phyloP scores from a whole-genome alignment of 2,888 invertebrate genomes.

The Acleris laterana region DNA sequence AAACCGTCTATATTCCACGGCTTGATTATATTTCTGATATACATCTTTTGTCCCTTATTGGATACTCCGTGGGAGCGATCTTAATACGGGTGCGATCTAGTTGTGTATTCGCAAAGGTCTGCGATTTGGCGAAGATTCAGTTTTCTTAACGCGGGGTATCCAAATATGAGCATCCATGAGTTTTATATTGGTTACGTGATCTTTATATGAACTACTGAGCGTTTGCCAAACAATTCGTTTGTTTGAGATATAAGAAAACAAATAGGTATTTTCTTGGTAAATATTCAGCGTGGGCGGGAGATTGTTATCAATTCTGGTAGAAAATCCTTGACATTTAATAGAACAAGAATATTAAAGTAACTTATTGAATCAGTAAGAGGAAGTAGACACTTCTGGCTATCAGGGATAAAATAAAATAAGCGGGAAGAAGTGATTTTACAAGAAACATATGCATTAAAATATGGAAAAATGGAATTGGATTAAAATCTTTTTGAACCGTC shows the following conservation, averaged over 20 bases:
- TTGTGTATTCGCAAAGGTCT: conserved; percentile 26
- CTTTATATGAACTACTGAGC: conserved; percentile 12
- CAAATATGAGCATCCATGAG: conserved; percentile 23
- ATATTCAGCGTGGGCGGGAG: neutral
- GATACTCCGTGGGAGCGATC: conserved; percentile 11
- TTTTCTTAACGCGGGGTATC: conserved; percentile 23
- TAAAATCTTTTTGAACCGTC: too few relatives aligned
- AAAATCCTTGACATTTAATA: neutral
- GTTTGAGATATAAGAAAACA: neutral
- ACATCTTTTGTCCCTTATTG: conserved; percentile 11
- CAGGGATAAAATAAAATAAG: too few relatives aligned
- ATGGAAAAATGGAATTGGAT: too few relatives aligned
- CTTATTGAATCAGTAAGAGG: too few relatives aligned
- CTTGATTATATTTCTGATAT: too few relatives aligned
- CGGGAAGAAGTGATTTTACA: too few relatives aligned
- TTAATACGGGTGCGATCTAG: conserved; percentile 24
- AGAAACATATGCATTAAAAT: too few relatives aligned
- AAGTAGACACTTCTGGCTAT: neutral
- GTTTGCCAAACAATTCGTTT: conserved; percentile 4
- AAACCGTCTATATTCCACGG: too few relatives aligned
- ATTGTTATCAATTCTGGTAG: neutral
- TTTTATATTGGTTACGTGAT: conserved; percentile 25
- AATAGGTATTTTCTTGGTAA: neutral
- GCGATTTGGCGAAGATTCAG: conserved; percentile 29
- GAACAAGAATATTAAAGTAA: neutral